Percentiles rank a stretch among this genome's conserved stretches.
phyloP scores from a whole-genome alignment of 1,140 invertebrate species.

The Copidosoma floridanum region DNA sequence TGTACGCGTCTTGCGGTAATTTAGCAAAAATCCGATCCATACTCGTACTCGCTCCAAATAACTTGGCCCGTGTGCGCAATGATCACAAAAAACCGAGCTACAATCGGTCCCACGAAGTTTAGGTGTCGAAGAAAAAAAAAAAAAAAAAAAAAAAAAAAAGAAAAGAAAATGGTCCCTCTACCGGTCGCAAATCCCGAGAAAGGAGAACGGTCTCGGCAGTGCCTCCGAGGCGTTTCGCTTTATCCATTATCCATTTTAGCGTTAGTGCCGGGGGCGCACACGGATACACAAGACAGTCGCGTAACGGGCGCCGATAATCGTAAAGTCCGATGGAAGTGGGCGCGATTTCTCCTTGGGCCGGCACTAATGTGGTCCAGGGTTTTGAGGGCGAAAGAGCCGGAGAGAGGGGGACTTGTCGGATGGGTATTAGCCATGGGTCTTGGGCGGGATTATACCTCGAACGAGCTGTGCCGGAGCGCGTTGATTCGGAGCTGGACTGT shows the following conservation, averaged over 20 bases:
- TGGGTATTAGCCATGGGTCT: slow-evolving; percentile 5
- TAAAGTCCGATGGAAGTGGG: slow-evolving; percentile 22
- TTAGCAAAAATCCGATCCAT: no score
- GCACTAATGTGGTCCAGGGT: no score
- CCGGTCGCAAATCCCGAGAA: background rate
- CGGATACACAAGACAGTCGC: background rate
- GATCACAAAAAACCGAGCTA: no score
- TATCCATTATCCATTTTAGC: slow-evolving; percentile 2
- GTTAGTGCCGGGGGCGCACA: background rate
- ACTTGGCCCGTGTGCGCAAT: no score
- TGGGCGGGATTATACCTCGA: slow-evolving; percentile 2
- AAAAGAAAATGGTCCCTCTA: no score
- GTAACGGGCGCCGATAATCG: slow-evolving; percentile 20
- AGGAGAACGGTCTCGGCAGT: background rate
- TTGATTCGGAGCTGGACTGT: no score
- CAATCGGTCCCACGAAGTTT: no score
- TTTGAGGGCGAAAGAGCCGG: background rate
- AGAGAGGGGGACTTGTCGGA: background rate
- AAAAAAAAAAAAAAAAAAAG: no score
- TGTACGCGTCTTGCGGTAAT: no score
- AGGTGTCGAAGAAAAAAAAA: no score
- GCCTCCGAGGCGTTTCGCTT: slow-evolving; percentile 1
- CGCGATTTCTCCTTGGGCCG: slow-evolving; percentile 12
- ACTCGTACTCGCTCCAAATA: no score
- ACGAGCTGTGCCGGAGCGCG: no score